Evolutionary conservation across 1,140 invertebrate species (phyloP), one percentile per base, ranked within the genome.

Genomic region (Scaptomyza pallida): DNA sequence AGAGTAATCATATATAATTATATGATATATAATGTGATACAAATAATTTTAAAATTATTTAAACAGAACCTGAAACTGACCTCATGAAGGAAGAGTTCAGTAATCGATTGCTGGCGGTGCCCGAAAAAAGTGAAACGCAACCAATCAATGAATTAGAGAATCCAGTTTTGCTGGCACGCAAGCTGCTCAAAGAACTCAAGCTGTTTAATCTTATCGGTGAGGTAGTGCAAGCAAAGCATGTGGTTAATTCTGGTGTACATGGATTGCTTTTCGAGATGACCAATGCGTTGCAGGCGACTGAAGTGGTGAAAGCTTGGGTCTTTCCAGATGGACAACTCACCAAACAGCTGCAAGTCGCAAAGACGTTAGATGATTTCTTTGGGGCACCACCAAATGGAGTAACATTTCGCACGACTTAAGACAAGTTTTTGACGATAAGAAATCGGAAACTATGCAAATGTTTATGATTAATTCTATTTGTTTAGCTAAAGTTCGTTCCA

Each of bases 201-300:
- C 26, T 56, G n/a, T 48, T 41, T 9, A 44, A 62, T 12, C 64
- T 74, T 41, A 37, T 69, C 4, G 30, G 12, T 2, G 71, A 74
- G 17, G 45, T 75, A 0, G 45, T 23, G 26, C 73, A 69, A 52
- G 73, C 63, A 2, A 68, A 21, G 8, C 13, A 30, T 15, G n/a
- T 21, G 1, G 6, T 16, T 0, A 13, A 8, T 0, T 5, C 2
- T 5, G 10, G 0, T 8, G 12, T 1, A 0, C 1, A 12, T 0
- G 8, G 16, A 0, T 17, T 69, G 23, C 55, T 75, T 10, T 62
- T 74, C 8, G 57, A 74, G 26, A 61, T 75, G 45, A 33, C 9
- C n/a, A 57, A 9, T 1, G n/a, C 45, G 0, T 5, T 76, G 33
- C 67, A 72, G 51, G 67, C 67, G 17, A 52, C 19, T 0, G 1